A percentile compares a stretch with the other conserved stretches of the same genome.
Evolutionary conservation across 2,888 invertebrate genomes (phyloP).

Genomic region (Linnaemya vulpina): DNA sequence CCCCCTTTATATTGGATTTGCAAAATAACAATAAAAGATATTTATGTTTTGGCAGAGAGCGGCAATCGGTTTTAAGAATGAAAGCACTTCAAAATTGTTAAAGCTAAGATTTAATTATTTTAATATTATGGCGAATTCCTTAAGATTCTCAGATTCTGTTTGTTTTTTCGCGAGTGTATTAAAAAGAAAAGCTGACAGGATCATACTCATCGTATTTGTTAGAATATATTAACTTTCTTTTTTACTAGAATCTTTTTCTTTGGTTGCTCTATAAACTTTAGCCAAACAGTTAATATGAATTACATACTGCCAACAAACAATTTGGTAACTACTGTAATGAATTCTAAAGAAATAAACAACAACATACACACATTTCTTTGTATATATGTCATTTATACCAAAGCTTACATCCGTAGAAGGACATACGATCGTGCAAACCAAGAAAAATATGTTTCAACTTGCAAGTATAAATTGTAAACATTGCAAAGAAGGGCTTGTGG

Average conservation of each 20-base stretch:
- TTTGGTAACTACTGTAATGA: constrained; percentile 64
- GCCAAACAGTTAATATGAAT: neutral
- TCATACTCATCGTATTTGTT: too few relatives aligned
- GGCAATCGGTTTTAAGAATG: constrained; percentile 52
- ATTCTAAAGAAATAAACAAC: constrained; percentile 56
- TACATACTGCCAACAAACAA: constrained; percentile 1
- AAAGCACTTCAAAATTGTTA: neutral
- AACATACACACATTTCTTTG: constrained; percentile 24
- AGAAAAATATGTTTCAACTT: constrained; percentile 58
- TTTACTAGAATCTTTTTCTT: too few relatives aligned
- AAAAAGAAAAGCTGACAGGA: too few relatives aligned
- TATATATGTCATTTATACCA: constrained; percentile 75
- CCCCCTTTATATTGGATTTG: constrained; percentile 49
- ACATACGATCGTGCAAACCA: constrained; percentile 78
- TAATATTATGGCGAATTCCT: neutral
- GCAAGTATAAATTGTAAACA: constrained; percentile 58
- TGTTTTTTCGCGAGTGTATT: too few relatives aligned
- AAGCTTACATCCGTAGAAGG: constrained; percentile 81
- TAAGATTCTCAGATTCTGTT: neutral
- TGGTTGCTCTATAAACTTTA: too few relatives aligned
- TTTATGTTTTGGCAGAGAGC: constrained; percentile 68
- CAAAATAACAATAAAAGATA: constrained; percentile 63
- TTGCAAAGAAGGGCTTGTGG: constrained; percentile 62
- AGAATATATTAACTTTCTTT: neutral
- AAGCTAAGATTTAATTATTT: neutral